Evolutionary conservation across 2,113 vertebrate species (phyloP), one percentile per base, ranked within the genome.

Genomic region (Deroptyus accipitrinus): DNA sequence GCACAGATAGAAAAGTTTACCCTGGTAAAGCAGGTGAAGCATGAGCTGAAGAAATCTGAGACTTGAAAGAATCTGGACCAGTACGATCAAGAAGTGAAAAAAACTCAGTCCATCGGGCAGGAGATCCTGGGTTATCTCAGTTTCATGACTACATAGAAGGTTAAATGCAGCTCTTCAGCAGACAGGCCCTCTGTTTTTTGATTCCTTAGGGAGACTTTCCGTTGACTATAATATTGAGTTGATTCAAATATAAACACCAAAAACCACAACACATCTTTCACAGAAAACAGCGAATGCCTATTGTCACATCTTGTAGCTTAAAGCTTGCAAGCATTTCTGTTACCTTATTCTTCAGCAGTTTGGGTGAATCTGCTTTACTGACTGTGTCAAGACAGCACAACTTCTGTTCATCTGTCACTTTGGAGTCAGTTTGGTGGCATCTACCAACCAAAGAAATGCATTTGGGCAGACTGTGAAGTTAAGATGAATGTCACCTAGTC

Each of bases 1-100:
- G 52, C 64, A 14, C 55, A 73, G 84, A 94, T 18, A 73, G 88
- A 85, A 79, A 91, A 92, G 83, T 92, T 96, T 94, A 84, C 61
- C 66, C 55, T 41, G 52, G 42, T 75, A 92, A 90, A 92, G 52
- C 76, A 90, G 85, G 73, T 90, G 95, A 92, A 92, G 88, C 80
- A 96, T 88, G 93, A 93, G 72, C 51, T 68, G 83, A 86, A 66
- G 59, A 74, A 68, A 25, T 63, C 54, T 49, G 48, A 80, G 49
- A 74, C 68, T 88, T 93, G 64, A 93, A 94, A 97, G 88, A 61
- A 79, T 46, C 18, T 75, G 20, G 42, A 84, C 69, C 33, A 31
- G 51, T 55, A 62, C 61, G 86, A 86, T 86, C 54, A 90, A 72
- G 88, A 67, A 52, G 22, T 59, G 62, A 23, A 63, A 83, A 95